Evolutionary conservation across 2,113 vertebrate genomes (phyloP).

Genomic region (Ailurus styani): DNA sequence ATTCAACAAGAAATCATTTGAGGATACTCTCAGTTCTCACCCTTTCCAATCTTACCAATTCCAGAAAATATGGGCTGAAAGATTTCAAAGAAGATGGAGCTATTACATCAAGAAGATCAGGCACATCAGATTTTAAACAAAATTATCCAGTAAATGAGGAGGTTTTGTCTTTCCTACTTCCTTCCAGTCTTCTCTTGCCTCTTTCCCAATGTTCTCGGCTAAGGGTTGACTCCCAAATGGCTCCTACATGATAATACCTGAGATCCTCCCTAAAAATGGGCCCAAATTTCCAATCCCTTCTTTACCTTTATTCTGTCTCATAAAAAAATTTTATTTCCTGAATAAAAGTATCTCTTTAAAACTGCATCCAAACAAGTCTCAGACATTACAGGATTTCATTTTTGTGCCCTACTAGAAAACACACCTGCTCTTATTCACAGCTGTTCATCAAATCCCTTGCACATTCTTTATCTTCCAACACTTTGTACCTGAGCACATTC

Average conservation of each 20-base stretch:
- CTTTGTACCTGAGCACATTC: background rate
- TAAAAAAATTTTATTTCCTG: background rate
- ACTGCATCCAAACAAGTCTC: background rate
- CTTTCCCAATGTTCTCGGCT: background rate
- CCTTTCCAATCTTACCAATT: background rate
- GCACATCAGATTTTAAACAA: background rate
- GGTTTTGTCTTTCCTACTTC: background rate
- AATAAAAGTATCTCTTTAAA: constrained; percentile 23
- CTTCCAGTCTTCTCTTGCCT: background rate
- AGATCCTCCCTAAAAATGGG: background rate
- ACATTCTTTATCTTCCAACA: background rate
- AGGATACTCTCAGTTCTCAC: background rate
- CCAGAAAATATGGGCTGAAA: background rate
- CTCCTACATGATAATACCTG: background rate
- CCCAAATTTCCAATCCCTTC: background rate
- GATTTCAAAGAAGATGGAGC: background rate
- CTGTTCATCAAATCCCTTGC: background rate
- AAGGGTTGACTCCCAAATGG: background rate
- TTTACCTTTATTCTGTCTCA: background rate
- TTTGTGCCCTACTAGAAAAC: background rate
- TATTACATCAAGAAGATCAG: background rate
- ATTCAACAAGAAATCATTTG: background rate
- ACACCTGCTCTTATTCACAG: background rate
- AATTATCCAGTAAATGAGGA: background rate
- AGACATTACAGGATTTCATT: background rate